These are phyloP conservation scores for Pocillopora verrucosa DNA, from an alignment of 64 coral and sea anemone genomes.

Conservation along the genomic window DNA sequence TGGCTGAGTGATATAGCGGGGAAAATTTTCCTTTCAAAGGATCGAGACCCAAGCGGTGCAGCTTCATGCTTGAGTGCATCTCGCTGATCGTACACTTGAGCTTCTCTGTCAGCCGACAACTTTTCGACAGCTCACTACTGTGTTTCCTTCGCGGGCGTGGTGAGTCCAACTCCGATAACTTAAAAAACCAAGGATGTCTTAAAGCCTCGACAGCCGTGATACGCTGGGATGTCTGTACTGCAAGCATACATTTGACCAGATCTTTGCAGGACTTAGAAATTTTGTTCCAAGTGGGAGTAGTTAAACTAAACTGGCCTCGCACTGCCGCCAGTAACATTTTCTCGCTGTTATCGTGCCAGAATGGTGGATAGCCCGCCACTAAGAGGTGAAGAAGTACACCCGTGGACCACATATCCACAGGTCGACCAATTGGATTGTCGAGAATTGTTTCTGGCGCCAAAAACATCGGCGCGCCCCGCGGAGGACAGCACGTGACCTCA, in stretches of 20 bases:
- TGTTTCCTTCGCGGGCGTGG: conserved; percentile 42
- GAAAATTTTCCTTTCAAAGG: conserved; percentile 78
- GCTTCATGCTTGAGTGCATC: conserved; percentile 84
- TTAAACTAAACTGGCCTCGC: conserved; percentile 69
- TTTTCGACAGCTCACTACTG: conserved; percentile 56
- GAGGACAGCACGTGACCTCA: conserved; percentile 54
- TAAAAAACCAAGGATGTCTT: conserved; percentile 58
- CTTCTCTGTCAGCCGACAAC: conserved; percentile 49
- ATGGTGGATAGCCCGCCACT: conserved; percentile 84
- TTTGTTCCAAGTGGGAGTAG: conserved; percentile 66
- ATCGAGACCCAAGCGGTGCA: conserved; percentile 55
- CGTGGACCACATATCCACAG: conserved; percentile 85
- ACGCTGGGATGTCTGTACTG: conserved; percentile 26
- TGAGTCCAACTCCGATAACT: conserved; percentile 21
- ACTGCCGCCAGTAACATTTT: conserved; percentile 72
- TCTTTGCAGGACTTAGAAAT: conserved; percentile 62
- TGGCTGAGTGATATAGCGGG: conserved; percentile 88
- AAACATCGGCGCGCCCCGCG: conserved; percentile 88
- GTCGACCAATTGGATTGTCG: conserved; percentile 80
- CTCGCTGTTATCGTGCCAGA: conserved; percentile 78
- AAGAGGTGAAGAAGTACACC: conserved; percentile 75
- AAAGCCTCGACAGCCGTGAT: conserved; percentile 63
- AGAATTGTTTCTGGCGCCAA: conserved; percentile 91
- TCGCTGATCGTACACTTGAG: conserved; percentile 72
- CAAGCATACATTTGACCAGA: conserved; percentile 64